These are phyloP conservation scores for Sialis fuliginosa DNA, from an alignment of 2,888 invertebrate genomes.

Conservation along the genomic window DNA sequence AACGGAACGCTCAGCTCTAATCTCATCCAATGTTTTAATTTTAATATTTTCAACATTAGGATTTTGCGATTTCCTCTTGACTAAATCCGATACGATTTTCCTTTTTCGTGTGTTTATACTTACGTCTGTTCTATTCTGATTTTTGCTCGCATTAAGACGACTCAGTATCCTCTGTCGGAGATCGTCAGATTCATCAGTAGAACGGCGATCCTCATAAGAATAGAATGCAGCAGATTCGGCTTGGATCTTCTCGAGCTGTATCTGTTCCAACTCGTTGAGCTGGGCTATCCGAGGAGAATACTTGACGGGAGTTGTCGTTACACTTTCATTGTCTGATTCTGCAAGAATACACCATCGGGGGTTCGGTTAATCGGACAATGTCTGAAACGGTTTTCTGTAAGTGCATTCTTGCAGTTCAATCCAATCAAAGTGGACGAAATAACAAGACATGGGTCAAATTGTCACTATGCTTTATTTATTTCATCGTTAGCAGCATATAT, in stretches of 20 bases:
- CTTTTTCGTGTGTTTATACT: constrained; percentile 26
- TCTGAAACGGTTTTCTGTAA: constrained; percentile 7
- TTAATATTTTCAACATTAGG: constrained; percentile 14
- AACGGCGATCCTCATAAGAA: constrained; percentile 32
- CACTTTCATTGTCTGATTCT: constrained; percentile 64
- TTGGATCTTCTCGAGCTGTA: constrained; percentile 48
- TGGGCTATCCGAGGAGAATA: constrained; percentile 23
- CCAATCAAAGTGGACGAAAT: neutral
- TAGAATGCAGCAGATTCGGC: constrained; percentile 57
- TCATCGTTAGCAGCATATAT: constrained; percentile 2
- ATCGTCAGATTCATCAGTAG: constrained; percentile 12
- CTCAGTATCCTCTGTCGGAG: constrained; percentile 18
- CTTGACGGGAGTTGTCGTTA: constrained; percentile 38
- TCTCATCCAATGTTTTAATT: constrained; percentile 25
- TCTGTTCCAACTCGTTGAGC: constrained; percentile 49
- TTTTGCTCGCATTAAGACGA: constrained; percentile 9
- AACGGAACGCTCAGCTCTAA: constrained; percentile 18
- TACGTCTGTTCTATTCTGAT: neutral
- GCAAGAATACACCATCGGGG: constrained; percentile 41
- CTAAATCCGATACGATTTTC: constrained; percentile 8
- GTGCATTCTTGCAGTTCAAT: constrained; percentile 27
- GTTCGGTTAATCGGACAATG: constrained; percentile 1
- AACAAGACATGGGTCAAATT: neutral
- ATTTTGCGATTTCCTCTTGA: constrained; percentile 7
- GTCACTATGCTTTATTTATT: constrained; percentile 1